These are phyloP conservation scores for Heterohyrax brucei DNA, from an alignment of 2,797 vertebrate genomes.

Conservation along the genomic window DNA sequence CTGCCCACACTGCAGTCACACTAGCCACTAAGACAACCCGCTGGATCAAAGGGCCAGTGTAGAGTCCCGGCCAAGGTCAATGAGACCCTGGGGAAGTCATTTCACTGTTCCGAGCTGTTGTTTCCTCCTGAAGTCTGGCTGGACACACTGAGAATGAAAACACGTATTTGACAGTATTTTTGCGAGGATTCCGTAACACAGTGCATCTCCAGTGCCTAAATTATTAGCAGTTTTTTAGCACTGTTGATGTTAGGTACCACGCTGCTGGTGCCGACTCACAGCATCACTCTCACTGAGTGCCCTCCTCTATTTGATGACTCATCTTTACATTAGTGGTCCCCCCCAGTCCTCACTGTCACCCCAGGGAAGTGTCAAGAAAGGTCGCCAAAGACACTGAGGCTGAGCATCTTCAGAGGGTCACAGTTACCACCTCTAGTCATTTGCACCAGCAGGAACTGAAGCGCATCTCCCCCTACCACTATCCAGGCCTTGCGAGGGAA, in stretches of 20 bases:
- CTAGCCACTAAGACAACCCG: background rate
- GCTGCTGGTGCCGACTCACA: too few relatives aligned
- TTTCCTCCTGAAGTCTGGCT: background rate
- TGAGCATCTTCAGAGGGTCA: background rate
- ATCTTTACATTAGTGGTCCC: too few relatives aligned
- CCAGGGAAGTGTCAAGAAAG: background rate
- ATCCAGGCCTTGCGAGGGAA: background rate
- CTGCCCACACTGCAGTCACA: background rate
- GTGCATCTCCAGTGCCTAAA: background rate
- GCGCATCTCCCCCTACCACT: background rate
- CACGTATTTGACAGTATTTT: background rate
- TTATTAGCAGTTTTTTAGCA: background rate
- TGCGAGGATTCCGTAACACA: background rate
- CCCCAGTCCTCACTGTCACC: background rate
- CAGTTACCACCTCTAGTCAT: background rate
- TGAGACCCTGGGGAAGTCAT: background rate
- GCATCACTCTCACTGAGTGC: too few relatives aligned
- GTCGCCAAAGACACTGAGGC: background rate
- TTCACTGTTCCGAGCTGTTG: background rate
- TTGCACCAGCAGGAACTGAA: background rate
- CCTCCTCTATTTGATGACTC: too few relatives aligned
- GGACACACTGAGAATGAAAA: background rate
- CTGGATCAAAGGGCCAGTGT: fast-evolving
- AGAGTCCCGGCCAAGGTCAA: background rate
- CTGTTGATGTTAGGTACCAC: too few relatives aligned